These are phyloP conservation scores for Drosophila yakuba DNA, from an alignment of 1,140 invertebrate genomes.

Conservation along the genomic window DNA sequence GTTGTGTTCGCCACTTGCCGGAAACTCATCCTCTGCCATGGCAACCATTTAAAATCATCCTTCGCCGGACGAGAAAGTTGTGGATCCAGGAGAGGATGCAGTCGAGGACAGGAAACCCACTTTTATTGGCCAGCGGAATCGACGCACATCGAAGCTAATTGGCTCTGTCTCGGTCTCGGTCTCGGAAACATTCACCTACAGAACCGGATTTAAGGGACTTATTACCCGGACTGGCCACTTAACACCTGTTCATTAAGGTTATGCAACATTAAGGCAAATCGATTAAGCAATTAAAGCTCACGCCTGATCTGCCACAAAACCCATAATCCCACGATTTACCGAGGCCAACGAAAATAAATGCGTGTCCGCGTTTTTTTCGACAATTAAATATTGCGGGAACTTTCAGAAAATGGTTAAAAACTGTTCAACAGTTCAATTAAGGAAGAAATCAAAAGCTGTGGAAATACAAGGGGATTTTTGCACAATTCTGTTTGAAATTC, in stretches of 20 bases:
- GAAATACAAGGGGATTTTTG: too few relatives aligned
- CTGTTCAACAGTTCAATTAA: too few relatives aligned
- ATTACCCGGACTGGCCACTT: slow-evolving; percentile 13
- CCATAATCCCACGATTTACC: slow-evolving; percentile 4
- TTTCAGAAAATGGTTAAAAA: too few relatives aligned
- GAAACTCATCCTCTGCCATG: slow-evolving; percentile 18
- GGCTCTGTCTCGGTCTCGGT: slow-evolving; percentile 2
- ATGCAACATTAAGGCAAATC: slow-evolving; percentile 42
- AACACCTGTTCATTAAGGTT: slow-evolving; percentile 27
- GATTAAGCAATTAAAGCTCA: slow-evolving; percentile 48
- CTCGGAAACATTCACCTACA: neutral
- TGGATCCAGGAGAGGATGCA: too few relatives aligned
- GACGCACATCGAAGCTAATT: slow-evolving; percentile 26
- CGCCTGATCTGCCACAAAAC: slow-evolving; percentile 16
- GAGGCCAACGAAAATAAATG: neutral
- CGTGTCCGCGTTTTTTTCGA: neutral
- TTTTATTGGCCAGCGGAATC: neutral
- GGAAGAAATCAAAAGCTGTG: too few relatives aligned
- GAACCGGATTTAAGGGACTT: slow-evolving; percentile 13
- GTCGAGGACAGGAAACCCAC: neutral
- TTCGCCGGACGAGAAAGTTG: neutral
- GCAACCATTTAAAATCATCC: slow-evolving; percentile 23
- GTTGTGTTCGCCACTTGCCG: neutral
- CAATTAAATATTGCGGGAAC: too few relatives aligned
- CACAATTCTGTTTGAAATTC: too few relatives aligned